Evolutionary conservation across 2,113 vertebrate genomes (phyloP), one percentile per base, ranked within the genome.

Genomic region (Otus sunia): DNA sequence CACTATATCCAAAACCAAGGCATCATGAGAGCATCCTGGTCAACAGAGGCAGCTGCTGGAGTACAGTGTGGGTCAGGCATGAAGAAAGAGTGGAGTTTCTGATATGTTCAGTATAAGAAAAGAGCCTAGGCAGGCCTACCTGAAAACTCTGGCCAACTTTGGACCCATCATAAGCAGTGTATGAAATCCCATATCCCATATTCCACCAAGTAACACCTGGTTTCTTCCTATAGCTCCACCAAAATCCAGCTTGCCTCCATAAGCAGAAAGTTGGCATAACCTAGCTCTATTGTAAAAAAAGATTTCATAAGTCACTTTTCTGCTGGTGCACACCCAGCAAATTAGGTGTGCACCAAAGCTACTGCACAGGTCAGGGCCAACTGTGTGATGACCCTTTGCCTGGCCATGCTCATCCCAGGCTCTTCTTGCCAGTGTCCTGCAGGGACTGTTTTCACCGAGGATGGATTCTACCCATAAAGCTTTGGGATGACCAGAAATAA

Each of bases 271-370:
- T 7, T 67, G 26, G 2, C 19, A 71, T 43, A 58, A 73, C 26
- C 27, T 55, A 76, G 6, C 9, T 47, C 14, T 73, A 27, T 10
- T 36, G 64, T 62, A 84, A 64, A 53, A 64, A 64, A 77, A 29
- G 9, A 39, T 53, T 73, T 69, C 32, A 30, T 10, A 68, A 76
- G 4, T 53, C 49, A 58, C 29, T 67, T 75, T 81, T 41, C 14
- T 20, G 20, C 17, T 22, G 4, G 10, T 50, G 41, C 13, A 21
- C 0, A 0, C 26, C 15, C 27, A 89, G 47, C 14, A 80, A 41
- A 72, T 50, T 12, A 79, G 22, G 9, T 50, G 9, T 55, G 23
- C n/a, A 41, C 6, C 6, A 15, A 0, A 2, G 47, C 37, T 72
- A 30, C 6, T 1, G 1, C 21, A 39, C 23, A 34, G n/a, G 47